Evolutionary conservation across 2,888 invertebrate species (phyloP).

Genomic region (Steromphala cineraria): DNA sequence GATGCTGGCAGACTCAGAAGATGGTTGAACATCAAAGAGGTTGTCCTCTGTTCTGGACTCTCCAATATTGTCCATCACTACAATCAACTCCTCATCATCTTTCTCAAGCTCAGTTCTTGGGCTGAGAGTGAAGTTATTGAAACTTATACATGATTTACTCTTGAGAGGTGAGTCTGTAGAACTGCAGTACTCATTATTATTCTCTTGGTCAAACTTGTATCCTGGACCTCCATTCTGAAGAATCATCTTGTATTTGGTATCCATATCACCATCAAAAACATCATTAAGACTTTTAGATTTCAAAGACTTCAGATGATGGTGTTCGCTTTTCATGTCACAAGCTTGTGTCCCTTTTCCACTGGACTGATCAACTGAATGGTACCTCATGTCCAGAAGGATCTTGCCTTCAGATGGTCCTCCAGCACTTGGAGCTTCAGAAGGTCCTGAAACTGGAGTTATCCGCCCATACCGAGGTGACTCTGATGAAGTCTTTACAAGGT

Average conservation of each 20-base stretch:
- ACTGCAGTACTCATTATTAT: neutral
- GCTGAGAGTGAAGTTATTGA: neutral
- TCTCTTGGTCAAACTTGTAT: neutral
- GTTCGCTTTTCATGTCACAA: neutral
- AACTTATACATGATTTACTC: neutral
- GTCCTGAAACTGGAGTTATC: neutral
- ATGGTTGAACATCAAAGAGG: neutral
- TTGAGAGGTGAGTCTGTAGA: neutral
- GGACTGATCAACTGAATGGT: neutral
- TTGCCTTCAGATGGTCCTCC: neutral
- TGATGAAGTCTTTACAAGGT: neutral
- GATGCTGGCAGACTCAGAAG: neutral
- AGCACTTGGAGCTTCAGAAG: neutral
- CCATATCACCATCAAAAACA: neutral
- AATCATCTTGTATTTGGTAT: neutral
- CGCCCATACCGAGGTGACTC: neutral
- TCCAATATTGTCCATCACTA: slow-evolving; percentile 2
- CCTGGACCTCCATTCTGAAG: neutral
- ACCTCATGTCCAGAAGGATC: neutral
- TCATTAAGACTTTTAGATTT: neutral
- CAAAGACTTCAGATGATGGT: neutral
- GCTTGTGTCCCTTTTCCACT: neutral
- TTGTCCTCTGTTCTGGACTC: neutral
- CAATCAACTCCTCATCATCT: neutral
- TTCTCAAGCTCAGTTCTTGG: neutral